Base-by-base conservation (phyloP, 2,797 vertebrate genomes). In the Tympanoctomys barrerae region DNA sequence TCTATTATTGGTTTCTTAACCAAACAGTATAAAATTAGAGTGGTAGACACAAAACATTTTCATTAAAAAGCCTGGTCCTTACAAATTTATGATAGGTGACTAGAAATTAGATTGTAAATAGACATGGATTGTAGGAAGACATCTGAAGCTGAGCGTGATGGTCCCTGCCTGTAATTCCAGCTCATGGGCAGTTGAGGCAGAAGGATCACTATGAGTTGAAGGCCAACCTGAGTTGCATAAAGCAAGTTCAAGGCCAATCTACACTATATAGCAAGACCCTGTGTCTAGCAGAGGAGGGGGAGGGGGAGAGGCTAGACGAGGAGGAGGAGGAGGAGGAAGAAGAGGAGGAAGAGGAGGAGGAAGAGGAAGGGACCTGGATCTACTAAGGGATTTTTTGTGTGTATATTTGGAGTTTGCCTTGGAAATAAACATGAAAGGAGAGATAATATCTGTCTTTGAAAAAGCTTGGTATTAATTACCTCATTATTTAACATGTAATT, bases 401-500 rank as follows among this genome's bases (percentile, higher is more conserved):
- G 85, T 18, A 22, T 81, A 24, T 79, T 77, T 91, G 71, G n/a
- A 94, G 19, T 87, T 93, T n/a, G 68, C 7, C 31, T 93, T 10
- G 21, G 61, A 71, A 85, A 52, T 39, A 86, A 87, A 87, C 59
- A 59, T 95, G 68, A 89, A 78, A 75, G 87, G 22, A 75, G 21
- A 81, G 28, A 33, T 46, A 7, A 0, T 36, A 52, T 78, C 81
- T n/a, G 88, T 86, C 4, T 24, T 80, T 92, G 33, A 87, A 95
- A 96, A 91, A 54, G 14, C 26, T 82, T 83, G 19, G 6, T 88
- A 62, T 64, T 86, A 2, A 42, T n/a, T 61, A 57, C 70, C 64
- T 95, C 28, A 49, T 6, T 85, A 94, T 87, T 64, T 81, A 96
- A 31, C 5, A 57, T 85, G 21, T n/a, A 46, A 19, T 87, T 85